Conservation (phyloP, 2,113 vertebrate genomes). For the Tamias sibiricus region DNA sequence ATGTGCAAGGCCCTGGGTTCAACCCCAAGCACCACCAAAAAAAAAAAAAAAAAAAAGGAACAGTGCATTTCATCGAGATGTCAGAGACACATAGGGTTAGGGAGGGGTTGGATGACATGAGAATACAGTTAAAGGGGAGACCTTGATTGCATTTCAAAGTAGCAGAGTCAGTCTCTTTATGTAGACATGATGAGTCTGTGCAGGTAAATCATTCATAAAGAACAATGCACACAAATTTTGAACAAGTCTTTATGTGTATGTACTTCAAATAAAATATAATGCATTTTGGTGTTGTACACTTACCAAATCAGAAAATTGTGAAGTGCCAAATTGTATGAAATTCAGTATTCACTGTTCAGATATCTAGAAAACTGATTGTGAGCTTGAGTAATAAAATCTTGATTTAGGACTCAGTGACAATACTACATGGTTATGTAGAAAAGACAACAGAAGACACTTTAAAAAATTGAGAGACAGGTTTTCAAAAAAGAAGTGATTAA, state of each 20-base stretch:
- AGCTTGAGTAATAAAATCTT: neutral
- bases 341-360: neutral
- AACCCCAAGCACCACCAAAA: no score
- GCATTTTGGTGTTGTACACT: neutral
- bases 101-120: neutral
- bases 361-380: neutral
- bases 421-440: neutral
- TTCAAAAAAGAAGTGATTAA: neutral
- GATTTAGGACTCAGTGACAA: neutral
- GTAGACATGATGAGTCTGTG: neutral
- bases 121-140: neutral
- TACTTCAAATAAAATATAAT: neutral
- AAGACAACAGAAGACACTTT: neutral
- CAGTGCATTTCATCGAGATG: neutral
- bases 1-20: no score
- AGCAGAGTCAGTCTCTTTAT: neutral
- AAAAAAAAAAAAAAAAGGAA: no score
- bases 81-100: neutral
- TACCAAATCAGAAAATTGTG: neutral
- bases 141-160: neutral
- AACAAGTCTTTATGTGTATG: neutral
- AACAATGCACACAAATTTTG: neutral
- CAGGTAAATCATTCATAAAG: neutral
- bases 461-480: neutral
- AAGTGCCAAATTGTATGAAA: neutral